Conservation (phyloP, 2,888 invertebrate genomes). For the Ophion slaviceki region DNA sequence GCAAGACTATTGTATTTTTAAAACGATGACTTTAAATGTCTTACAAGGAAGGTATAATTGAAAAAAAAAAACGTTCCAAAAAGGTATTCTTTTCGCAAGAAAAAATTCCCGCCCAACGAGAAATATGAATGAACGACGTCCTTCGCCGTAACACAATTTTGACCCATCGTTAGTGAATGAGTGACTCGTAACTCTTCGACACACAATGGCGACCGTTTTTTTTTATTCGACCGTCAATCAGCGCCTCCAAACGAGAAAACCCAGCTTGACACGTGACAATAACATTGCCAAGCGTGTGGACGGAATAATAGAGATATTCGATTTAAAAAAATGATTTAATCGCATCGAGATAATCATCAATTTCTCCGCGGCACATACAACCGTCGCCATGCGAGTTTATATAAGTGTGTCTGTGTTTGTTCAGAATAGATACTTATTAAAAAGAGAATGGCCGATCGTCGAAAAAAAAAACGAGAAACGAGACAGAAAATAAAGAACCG, state of each 20-base stretch:
- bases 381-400: slow-evolving; percentile 11
- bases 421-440: slow-evolving; percentile 53
- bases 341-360: slow-evolving; percentile 35
- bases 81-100: neutral
- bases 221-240: neutral
- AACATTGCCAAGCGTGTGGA: slow-evolving; percentile 16
- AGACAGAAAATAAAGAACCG: slow-evolving; percentile 53
- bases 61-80: neutral
- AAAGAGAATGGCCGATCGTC: slow-evolving; percentile 30
- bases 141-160: neutral
- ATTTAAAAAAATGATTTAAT: slow-evolving; percentile 24
- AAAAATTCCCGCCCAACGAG: too few relatives aligned
- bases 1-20: too few relatives aligned
- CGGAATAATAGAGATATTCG: slow-evolving; percentile 2
- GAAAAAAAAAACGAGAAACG: slow-evolving; percentile 24
- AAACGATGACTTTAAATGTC: too few relatives aligned
- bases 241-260: neutral
- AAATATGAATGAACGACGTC: too few relatives aligned
- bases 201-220: neutral
- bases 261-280: slow-evolving; percentile 15
- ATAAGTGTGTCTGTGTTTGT: neutral
- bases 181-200: slow-evolving; percentile 11
- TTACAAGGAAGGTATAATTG: neutral
- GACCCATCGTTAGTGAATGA: slow-evolving; percentile 1
- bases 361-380: neutral